Base-by-base conservation (phyloP, 2,797 vertebrate genomes). In the Lateolabrax maculatus region DNA sequence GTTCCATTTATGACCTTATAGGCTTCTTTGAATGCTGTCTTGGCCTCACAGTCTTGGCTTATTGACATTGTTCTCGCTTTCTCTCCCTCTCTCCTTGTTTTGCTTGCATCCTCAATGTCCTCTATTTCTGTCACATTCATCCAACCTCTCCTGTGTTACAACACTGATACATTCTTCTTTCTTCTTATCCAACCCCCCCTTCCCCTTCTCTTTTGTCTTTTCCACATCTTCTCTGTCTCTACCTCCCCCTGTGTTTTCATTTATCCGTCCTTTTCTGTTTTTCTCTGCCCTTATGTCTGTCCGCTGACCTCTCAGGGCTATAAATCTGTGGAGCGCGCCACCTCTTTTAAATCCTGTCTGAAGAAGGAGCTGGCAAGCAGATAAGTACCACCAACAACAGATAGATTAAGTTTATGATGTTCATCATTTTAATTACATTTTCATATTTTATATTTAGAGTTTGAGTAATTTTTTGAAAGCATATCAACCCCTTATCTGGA, bases 281-380 rank as follows among this genome's bases (percentile, higher is more conserved):
- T 65, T 49, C 31, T 55, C 62, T 71, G 13, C 31, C 53, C 63
- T 6, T 23, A 57, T 61, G 37, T 39, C 79, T 65, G 27, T 58
- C 60, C 75, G 43, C 66, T 34, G 75, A 88, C 71, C 90, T 83
- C 76, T 95, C 90, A 99, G 98, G 97, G 97, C 68, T 99, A 98
- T 95, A 99, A 97, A 93, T 91, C 96, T 87, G 92, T 97, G 83
- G 97, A 98, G 91, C 97, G 96, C 21, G 96, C 96, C 67, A 96
- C 96, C 65, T 98, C 97, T 90, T 99, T 99, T 94, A 97, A 89
- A 94, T 97, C 97, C 77, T 99, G 98, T 91, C 91, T 99, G 94
- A 99, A 98, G 96, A 99, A 96, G 92, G 98, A 99, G 89, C 97
- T 99, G 84, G 96, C 97, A 6, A 89, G 91, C 93, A 96, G 95